Evolutionary conservation across 2,888 invertebrate genomes (phyloP).

Genomic region (Drosophila formosana): DNA sequence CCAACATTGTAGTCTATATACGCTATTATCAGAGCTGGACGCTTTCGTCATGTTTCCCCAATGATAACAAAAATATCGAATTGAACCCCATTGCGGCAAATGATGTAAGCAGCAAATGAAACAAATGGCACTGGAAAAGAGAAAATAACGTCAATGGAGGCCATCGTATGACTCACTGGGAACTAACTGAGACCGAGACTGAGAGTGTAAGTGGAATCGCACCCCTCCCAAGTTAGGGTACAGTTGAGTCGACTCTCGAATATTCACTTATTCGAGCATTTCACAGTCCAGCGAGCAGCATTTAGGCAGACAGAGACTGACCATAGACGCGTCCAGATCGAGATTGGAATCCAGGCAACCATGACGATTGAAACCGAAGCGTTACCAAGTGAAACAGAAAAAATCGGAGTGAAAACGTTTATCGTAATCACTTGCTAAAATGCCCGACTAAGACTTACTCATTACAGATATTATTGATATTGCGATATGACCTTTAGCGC

Average conservation of each 20-base stretch:
- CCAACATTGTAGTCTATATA: slow-evolving; percentile 19
- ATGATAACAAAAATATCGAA: slow-evolving; percentile 42
- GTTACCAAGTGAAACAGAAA: slow-evolving; percentile 26
- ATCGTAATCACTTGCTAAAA: background rate
- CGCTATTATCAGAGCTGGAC: slow-evolving; percentile 28
- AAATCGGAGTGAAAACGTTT: slow-evolving; percentile 13
- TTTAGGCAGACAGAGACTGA: slow-evolving; percentile 38
- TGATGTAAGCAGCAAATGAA: slow-evolving; percentile 50
- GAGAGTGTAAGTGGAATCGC: background rate
- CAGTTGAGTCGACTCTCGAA: background rate
- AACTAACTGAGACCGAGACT: background rate
- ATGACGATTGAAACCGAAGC: slow-evolving; percentile 58
- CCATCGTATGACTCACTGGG: slow-evolving; percentile 38
- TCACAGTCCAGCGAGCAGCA: slow-evolving; percentile 62
- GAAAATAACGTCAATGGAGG: slow-evolving; percentile 21
- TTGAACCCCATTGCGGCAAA: slow-evolving; percentile 39
- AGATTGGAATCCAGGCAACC: slow-evolving; percentile 45
- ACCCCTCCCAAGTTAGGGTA: background rate
- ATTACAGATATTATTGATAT: background rate
- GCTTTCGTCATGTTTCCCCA: slow-evolving; percentile 48
- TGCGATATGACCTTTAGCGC: background rate
- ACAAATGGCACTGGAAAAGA: background rate
- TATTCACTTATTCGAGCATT: slow-evolving; percentile 28
- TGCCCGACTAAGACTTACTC: slow-evolving; percentile 4
- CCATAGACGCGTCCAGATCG: slow-evolving; percentile 58